Base-by-base conservation (phyloP, 2,797 vertebrate genomes). In the Hybognathus amarus region DNA sequence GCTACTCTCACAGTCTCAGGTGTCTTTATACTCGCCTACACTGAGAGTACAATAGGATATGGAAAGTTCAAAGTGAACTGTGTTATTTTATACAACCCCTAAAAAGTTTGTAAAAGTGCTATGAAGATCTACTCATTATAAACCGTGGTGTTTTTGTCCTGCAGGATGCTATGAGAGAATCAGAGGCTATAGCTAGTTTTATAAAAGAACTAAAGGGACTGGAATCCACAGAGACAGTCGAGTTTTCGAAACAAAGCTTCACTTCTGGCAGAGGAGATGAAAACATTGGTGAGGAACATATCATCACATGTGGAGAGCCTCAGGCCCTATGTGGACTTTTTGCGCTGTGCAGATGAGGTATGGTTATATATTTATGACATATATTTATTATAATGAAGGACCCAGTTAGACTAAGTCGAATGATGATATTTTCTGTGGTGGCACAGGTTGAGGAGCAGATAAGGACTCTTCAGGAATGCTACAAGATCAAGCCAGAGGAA, bases 301-400 rank as follows among this genome's bases (percentile, higher is more conserved):
- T 36, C 80, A 61, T 92, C 87, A 20, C 94, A 94, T 64, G 74
- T 93, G 74, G 93, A 93, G 87, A 89, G 93, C 84, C 79, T 96
- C 50, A 91, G 92, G 86, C 89, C 86, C 18, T 96, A 93, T 1
- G 89, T 96, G 79, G 80, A 92, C 66, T 96, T 97, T 91, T 89
- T 96, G 24, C 91, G 90, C 73, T 92, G 89, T 47, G 91, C 95
- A 9, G 52, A 92, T 69, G 95, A 97, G 97, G 97, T 98, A 93
- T 0, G 38, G 13, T 47, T 36, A 18, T 50, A 64, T 4, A 13
- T 47, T 61, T 38, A 11, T 10, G 22, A 30, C 40, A 30, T 4
- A 5, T n/a, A 20, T 74, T 33, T 73, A 40, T 52, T 52, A 13
- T 20, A 61, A 50, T 61, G 4, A 47, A 83, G 33, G 66, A 27